Evolutionary conservation across 2,888 invertebrate genomes (phyloP).

Genomic region (Archips xylosteana): DNA sequence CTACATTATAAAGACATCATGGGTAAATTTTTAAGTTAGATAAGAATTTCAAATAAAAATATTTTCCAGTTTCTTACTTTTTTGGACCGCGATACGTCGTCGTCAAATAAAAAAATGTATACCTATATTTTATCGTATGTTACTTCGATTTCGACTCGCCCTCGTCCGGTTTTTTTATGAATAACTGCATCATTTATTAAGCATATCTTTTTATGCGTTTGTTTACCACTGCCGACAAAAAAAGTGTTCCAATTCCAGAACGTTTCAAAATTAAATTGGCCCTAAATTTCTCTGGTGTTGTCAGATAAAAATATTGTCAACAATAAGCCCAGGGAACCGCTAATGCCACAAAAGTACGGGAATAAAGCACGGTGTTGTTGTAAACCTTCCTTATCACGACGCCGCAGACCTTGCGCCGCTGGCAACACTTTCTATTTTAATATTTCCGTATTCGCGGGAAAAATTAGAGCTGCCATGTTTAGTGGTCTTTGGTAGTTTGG

Average conservation of each 20-base stretch:
- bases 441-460: constrained; percentile 16
- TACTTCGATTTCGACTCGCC: no score
- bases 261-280: constrained; percentile 45
- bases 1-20: no score
- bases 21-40: no score
- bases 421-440: constrained; percentile 44
- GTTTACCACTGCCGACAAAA: neutral
- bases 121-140: no score
- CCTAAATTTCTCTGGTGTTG: constrained; percentile 44
- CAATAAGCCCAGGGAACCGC: constrained; percentile 45
- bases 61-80: no score
- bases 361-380: constrained; percentile 50
- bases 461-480: constrained; percentile 11
- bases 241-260: constrained; percentile 1
- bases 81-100: no score
- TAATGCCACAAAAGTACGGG: constrained; percentile 35
- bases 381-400: constrained; percentile 70
- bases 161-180: no score
- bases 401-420: constrained; percentile 61
- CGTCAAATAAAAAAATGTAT: no score
- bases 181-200: no score
- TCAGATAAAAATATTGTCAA: constrained; percentile 55
- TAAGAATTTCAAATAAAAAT: no score
- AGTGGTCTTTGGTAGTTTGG: neutral
- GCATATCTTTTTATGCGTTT: neutral